These are phyloP conservation scores for Punctoribates punctum DNA, from an alignment of 2,888 invertebrate species.

Conservation along the genomic window DNA sequence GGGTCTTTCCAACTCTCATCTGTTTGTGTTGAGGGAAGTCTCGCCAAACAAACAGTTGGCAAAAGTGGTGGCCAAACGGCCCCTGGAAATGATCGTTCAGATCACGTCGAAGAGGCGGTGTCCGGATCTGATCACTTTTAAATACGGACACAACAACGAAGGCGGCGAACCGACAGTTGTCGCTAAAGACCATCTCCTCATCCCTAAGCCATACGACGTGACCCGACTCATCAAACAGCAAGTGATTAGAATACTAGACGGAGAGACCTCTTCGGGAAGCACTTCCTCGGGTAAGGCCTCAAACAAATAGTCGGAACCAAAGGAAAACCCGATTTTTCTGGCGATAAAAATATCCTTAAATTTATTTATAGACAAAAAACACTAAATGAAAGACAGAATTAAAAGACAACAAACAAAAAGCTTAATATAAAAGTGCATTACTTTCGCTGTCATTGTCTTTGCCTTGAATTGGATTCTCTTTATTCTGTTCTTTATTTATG, in stretches of 20 bases:
- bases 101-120: conserved; percentile 94
- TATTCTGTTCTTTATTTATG: not conserved
- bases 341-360: not conserved
- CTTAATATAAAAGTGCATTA: conserved; percentile 30
- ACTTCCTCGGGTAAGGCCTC: not conserved
- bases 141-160: conserved; percentile 65
- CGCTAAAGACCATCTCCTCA: conserved; percentile 62
- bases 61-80: conserved; percentile 78
- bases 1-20: conserved; percentile 76
- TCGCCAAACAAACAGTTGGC: conserved; percentile 72
- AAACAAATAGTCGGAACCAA: not conserved
- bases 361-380: not conserved
- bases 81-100: conserved; percentile 86
- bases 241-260: conserved; percentile 62
- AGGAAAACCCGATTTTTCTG: not conserved
- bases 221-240: conserved; percentile 85
- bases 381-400: not conserved
- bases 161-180: conserved; percentile 44
- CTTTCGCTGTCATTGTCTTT: not conserved
- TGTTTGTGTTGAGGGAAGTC: conserved; percentile 72
- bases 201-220: conserved; percentile 84
- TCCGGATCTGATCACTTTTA: conserved; percentile 94
- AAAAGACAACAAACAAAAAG: not conserved
- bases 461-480: not conserved
- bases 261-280: not conserved